These are phyloP conservation scores for Triops longicaudatus DNA, from an alignment of 1,140 invertebrate species.

Conservation along the genomic window DNA sequence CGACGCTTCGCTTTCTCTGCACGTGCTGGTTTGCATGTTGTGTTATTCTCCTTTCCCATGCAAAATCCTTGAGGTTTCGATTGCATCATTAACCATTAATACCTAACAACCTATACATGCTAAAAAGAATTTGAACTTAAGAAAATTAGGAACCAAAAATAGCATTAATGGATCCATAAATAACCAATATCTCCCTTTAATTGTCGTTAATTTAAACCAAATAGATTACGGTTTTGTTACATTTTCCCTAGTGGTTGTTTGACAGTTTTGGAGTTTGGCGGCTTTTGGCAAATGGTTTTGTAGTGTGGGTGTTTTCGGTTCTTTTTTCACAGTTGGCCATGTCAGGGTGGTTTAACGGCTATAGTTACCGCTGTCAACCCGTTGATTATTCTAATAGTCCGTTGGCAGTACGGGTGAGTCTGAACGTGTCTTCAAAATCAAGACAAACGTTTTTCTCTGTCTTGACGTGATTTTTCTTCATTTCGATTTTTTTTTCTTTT, in stretches of 20 bases:
- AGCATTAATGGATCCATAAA: too few species aligned
- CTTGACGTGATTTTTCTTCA: background rate
- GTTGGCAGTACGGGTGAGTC: conserved; percentile 45
- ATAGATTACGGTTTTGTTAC: too few species aligned
- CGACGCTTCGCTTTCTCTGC: background rate
- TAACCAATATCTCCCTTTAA: too few species aligned
- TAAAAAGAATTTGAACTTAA: too few species aligned
- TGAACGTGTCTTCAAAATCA: background rate
- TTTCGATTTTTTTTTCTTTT: background rate
- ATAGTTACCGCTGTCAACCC: conserved; percentile 48
- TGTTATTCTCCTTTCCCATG: too few species aligned
- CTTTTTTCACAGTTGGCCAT: conserved; percentile 27
- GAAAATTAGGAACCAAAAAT: too few species aligned
- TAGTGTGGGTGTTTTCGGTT: conserved; percentile 18
- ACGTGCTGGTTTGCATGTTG: too few species aligned
- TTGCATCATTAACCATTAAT: too few species aligned
- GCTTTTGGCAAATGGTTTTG: conserved; percentile 4
- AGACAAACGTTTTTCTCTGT: background rate
- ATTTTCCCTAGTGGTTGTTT: background rate
- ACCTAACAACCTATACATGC: too few species aligned
- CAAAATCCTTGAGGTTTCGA: too few species aligned
- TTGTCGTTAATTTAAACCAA: too few species aligned
- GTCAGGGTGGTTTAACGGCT: conserved; percentile 34
- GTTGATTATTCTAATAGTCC: conserved; percentile 44
- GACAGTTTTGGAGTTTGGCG: background rate